A percentile compares a stretch with the other conserved stretches of the same genome.
phyloP scores from a whole-genome alignment of 2,113 vertebrate species.

The Nycticryphes semicollaris region DNA sequence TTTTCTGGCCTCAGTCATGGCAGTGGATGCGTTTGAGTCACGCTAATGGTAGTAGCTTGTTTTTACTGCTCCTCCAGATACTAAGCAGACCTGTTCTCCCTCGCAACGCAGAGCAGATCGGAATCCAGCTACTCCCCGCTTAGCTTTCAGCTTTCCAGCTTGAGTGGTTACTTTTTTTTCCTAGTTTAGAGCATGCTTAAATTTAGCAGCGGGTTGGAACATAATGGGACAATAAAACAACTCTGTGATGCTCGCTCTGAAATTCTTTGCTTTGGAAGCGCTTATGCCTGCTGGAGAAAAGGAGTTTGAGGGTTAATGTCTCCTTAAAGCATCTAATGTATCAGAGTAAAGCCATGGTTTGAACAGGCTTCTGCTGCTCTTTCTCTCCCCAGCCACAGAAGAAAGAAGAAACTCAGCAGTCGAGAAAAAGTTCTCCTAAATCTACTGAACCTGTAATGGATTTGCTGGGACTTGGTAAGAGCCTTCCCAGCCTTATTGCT shows the following conservation, averaged over 20 bases:
- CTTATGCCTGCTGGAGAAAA: neutral
- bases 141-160: neutral
- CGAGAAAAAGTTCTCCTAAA: conserved; percentile 83
- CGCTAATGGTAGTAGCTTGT: neutral
- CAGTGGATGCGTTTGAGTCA: neutral
- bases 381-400: conserved; percentile 76
- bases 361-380: neutral
- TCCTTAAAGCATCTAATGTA: neutral
- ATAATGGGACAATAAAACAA: neutral
- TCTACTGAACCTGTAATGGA: conserved; percentile 88
- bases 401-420: conserved; percentile 81
- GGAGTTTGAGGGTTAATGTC: neutral
- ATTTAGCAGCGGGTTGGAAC: neutral
- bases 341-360: neutral
- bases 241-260: fast-evolving
- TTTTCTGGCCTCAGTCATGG: neutral
- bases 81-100: conserved; percentile 5
- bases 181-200: neutral
- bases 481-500: neutral
- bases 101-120: neutral
- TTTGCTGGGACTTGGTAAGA: conserved; percentile 91
- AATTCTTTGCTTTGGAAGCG: neutral
- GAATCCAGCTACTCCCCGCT: neutral
- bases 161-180: neutral
- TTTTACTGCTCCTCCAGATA: neutral